Percentiles rank a stretch among this genome's conserved stretches.
Conservation (phyloP, 2,888 invertebrate species). For the Atrina japonica region DNA sequence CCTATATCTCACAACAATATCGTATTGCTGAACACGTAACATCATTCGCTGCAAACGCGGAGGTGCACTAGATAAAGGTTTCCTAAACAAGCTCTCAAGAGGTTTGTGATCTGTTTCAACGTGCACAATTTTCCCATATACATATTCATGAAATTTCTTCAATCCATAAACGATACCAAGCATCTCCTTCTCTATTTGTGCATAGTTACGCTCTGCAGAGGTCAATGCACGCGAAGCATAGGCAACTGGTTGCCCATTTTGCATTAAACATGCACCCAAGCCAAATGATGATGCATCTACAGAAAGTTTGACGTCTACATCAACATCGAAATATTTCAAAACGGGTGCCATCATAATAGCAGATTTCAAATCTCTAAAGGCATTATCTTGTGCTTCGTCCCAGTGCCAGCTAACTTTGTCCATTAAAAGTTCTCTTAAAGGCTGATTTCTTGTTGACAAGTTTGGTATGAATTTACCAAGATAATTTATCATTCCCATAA, state of each 20-base stretch:
- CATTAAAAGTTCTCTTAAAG: slow-evolving; percentile 29
- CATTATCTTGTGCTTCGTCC: slow-evolving; percentile 15
- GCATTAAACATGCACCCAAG: slow-evolving; percentile 56
- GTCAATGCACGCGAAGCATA: slow-evolving; percentile 62
- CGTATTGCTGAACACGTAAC: slow-evolving; percentile 38
- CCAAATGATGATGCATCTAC: slow-evolving; percentile 56
- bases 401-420: slow-evolving; percentile 39
- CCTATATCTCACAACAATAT: slow-evolving; percentile 32
- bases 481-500: slow-evolving; percentile 57
- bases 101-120: too few species aligned
- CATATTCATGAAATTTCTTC: slow-evolving; percentile 52
- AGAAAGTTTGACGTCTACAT: slow-evolving; percentile 42
- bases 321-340: slow-evolving; percentile 47
- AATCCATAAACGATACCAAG: slow-evolving; percentile 54
- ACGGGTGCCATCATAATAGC: slow-evolving; percentile 27
- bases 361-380: not conserved
- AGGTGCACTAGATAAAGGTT: slow-evolving; percentile 37
- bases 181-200: slow-evolving; percentile 58
- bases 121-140: slow-evolving; percentile 46
- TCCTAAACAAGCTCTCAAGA: slow-evolving; percentile 30
- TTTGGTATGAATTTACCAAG: slow-evolving; percentile 48
- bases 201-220: slow-evolving; percentile 54
- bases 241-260: slow-evolving; percentile 53
- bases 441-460: slow-evolving; percentile 42
- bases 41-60: slow-evolving; percentile 44